Conservation (phyloP, 2,113 vertebrate genomes). For the Balaenoptera acutorostrata region DNA sequence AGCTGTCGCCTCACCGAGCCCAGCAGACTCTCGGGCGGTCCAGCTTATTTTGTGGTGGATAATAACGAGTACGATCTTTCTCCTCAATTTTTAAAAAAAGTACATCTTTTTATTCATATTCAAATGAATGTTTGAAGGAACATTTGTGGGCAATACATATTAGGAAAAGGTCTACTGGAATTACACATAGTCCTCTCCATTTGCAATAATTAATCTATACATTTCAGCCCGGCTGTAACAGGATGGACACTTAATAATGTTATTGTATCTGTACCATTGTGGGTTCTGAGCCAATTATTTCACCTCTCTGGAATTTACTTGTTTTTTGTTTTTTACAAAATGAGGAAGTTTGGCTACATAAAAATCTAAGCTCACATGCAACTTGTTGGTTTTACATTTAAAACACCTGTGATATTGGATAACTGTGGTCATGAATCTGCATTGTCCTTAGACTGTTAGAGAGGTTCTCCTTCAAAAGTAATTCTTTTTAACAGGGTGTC, state of each 20-base stretch:
- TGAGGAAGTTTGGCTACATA: background rate
- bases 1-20: background rate
- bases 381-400: background rate
- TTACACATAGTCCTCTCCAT: background rate
- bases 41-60: background rate
- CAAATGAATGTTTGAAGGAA: background rate
- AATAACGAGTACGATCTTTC: background rate
- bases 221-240: background rate
- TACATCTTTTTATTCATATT: background rate
- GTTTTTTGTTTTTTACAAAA: background rate
- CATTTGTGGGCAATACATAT: background rate
- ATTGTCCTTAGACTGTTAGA: background rate
- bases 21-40: background rate
- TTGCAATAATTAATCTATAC: background rate
- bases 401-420: background rate
- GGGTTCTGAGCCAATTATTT: background rate
- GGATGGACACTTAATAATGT: background rate
- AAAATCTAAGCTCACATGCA: background rate
- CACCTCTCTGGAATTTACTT: background rate
- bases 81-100: background rate
- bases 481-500: background rate
- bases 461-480: background rate
- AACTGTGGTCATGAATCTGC: background rate
- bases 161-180: background rate
- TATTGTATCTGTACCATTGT: background rate